phyloP scores from a whole-genome alignment of 2,888 invertebrate genomes.

The Folsomia candida region DNA sequence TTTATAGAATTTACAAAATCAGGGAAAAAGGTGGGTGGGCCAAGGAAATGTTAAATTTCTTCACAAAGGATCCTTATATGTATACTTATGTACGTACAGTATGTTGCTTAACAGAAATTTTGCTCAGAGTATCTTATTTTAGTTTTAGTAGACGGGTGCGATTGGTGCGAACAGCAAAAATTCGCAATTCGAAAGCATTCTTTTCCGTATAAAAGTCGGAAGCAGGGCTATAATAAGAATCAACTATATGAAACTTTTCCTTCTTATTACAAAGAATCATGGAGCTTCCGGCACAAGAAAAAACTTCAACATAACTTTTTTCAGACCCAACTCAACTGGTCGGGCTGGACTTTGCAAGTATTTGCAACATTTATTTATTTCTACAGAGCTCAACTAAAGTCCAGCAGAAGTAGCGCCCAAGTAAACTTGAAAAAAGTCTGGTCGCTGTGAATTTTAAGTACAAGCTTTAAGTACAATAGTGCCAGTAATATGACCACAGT shows the following conservation, averaged over 20 bases:
- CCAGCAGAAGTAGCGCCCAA: not conserved
- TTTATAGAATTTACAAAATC: not conserved
- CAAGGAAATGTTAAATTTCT: not conserved
- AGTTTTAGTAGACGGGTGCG: too few relatives aligned
- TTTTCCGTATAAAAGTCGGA: not conserved
- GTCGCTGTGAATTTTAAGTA: too few relatives aligned
- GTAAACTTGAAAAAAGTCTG: too few relatives aligned
- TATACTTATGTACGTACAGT: not conserved
- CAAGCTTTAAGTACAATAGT: too few relatives aligned
- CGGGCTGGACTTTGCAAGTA: not conserved
- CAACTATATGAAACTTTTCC: not conserved
- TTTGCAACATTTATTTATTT: not conserved
- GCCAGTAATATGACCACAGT: too few relatives aligned
- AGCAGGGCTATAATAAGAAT: not conserved
- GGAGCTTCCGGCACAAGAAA: not conserved
- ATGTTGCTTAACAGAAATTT: not conserved
- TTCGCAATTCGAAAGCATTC: too few relatives aligned
- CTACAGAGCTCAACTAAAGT: not conserved
- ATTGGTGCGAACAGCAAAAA: too few relatives aligned
- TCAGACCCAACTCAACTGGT: not conserved
- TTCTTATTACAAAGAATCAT: not conserved
- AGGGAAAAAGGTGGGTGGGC: not conserved
- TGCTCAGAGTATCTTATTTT: not conserved
- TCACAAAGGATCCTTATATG: not conserved
- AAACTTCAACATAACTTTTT: not conserved